Base-by-base conservation (phyloP, 2,797 vertebrate species). In the Aeoliscus strigatus region DNA sequence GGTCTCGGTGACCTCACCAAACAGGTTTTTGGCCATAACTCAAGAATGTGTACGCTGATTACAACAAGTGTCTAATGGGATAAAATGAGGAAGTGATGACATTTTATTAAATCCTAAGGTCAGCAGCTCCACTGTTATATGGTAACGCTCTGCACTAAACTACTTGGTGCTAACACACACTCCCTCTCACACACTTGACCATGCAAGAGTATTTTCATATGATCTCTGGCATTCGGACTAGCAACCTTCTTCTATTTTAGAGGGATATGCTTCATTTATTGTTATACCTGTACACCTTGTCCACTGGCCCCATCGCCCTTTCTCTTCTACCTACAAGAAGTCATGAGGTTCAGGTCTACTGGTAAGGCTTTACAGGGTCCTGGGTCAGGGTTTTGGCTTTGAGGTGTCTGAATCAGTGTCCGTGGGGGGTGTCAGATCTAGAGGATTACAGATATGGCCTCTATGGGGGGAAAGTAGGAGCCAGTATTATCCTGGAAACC, bases 291-390 rank as follows among this genome's bases (percentile, higher is more conserved):
- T n/a, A n/a, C n/a, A n/a, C n/a, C n/a, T n/a, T n/a, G n/a, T n/a
- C n/a, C n/a, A n/a, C n/a, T n/a, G n/a, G n/a, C n/a, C n/a, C n/a
- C n/a, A n/a, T n/a, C n/a, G n/a, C n/a, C n/a, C n/a, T n/a, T n/a
- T n/a, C n/a, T n/a, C 8, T 4, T 59, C 18, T 50, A 55, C 43
- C 25, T 49, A 24, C 25, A 39, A 33, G 36, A 24, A 73, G 61
- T 75, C 70, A 66, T 57, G 55, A 66, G 59, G 48, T 72, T 59
- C 33, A 61, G 38, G 51, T 71, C 47, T n/a, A n/a, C n/a, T n/a
- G n/a, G n/a, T 53, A 14, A 52, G 42, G 39, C 42, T 58, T 57
- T 60, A 24, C 38, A 30, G 18, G 49, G 33, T 67, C 46, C 39
- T 26, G 45, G 66, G 62, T 66, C 42, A 28, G 48, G 38, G 27